Base-by-base conservation (phyloP, 2,113 vertebrate genomes). In the Platycercus adscitus region DNA sequence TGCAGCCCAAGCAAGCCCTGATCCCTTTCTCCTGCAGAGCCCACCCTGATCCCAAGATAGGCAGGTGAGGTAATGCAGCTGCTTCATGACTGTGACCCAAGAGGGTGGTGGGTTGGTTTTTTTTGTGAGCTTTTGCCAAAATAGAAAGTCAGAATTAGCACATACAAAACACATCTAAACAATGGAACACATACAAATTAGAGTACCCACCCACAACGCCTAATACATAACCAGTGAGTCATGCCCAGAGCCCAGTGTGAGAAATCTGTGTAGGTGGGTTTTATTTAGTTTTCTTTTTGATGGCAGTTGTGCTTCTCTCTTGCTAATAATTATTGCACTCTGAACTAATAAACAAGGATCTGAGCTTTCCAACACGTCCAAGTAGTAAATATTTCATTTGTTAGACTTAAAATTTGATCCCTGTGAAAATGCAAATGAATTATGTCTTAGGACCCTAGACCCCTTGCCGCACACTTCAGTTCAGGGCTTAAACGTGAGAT, bases 251-350 rank as follows among this genome's bases (percentile, higher is more conserved):
- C 88, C 88, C 81, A 89, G 95, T 75, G 94, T 89, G 95, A 96
- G 95, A 95, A 97, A 90, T 85, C 52, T 91, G 88, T 93, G 96
- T 86, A 69, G 89, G 95, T 95, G 94, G 93, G 71, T 91, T 85
- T 91, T 85, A 82, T 68, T 96, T 79, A 87, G 66, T 85, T 96
- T 89, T 88, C 89, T 50, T 81, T 90, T 91, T 94, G 81, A 91
- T 79, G 95, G 80, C 81, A 69, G 33, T 82, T 83, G 26, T 90
- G 72, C 43, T 93, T 93, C 75, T 94, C 94, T 96, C 85, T 69
- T 61, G 91, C 85, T 92, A 84, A 80, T 81, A 81, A 93, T 86
- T 91, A 73, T 53, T 95, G 65, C 78, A 43, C 73, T 92, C 46
- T 86, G 69, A 93, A 89, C 81, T 89, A 76, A 95, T 84, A 88